Evolutionary conservation across 1,140 invertebrate genomes (phyloP), one percentile per base, ranked within the genome.

Genomic region (Psix sp.): DNA sequence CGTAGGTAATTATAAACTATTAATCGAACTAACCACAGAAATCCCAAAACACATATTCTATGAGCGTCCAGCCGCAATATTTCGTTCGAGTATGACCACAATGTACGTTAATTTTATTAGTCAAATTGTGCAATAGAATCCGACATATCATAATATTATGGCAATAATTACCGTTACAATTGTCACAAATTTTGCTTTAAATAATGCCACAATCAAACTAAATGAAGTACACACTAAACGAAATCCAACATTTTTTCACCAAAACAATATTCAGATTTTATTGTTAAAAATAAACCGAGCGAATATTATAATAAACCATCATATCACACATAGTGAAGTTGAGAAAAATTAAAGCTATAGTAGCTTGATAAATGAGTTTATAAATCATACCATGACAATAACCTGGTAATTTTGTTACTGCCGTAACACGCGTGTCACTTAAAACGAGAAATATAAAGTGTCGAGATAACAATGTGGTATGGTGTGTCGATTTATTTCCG

Each of bases 381-480:
- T 65, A 42, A 26, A 60, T 60, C 52, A 63, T 59, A 38, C 33
- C 29, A 43, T 63, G 59, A 72, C 60, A 65, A 72, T 72, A 72
- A 65, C 38, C 45, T 59, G 68, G 57, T 72, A 57, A 72, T 72
- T 38, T 51, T 7, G 57, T 62, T 62, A 42, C 63, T 35, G 36
- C 57, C 16, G 31, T 51, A 63, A 33, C 38, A 38, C 18, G 21
- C 36, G 26, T 43, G 51, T 63, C 57, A 31, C 13, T 26, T 26
- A 42, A 71, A 57, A 57, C 56, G 57, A 51, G 51, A 71, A 62
- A 71, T 56, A 71, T 63, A 57, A 56, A 71, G 57, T 38, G 33
- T 24, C n/a, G 48, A 7, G 15, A 17, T 38, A 57, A 36, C 42
- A 39, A 35, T 39, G 48, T 35, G 3, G 26, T 43, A 20, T 24